Evolutionary conservation across 2,113 vertebrate genomes (phyloP).

Genomic region (Pygathrix nemaeus): DNA sequence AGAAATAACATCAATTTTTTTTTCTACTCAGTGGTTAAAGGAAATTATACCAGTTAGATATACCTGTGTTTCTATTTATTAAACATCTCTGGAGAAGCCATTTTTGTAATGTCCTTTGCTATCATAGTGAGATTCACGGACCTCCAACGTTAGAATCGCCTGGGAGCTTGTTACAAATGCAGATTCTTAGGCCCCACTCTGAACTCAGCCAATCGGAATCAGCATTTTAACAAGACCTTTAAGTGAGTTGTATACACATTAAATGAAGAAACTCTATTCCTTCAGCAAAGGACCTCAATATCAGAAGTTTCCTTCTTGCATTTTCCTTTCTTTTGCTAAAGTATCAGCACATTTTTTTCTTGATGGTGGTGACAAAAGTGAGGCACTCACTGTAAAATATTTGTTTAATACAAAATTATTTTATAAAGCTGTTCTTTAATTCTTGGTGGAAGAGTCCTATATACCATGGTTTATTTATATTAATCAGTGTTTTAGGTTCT

Average conservation of each 20-base stretch:
- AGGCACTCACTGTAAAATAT: background rate
- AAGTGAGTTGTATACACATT: background rate
- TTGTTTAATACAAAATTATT: slow-evolving; percentile 1
- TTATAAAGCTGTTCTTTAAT: background rate
- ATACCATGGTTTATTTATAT: background rate
- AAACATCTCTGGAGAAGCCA: background rate
- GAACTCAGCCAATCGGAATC: background rate
- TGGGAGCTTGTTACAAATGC: background rate
- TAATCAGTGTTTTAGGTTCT: background rate
- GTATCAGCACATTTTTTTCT: background rate
- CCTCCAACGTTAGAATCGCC: background rate
- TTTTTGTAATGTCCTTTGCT: background rate
- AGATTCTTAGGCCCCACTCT: background rate
- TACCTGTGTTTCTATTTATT: background rate
- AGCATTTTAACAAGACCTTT: slow-evolving; percentile 1
- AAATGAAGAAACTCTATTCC: background rate
- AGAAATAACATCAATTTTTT: background rate
- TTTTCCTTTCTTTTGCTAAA: background rate
- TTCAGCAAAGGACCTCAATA: background rate
- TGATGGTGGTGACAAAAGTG: background rate
- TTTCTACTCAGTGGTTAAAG: background rate
- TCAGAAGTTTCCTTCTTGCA: background rate
- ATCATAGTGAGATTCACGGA: background rate
- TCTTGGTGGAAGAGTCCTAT: background rate
- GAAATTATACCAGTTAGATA: background rate